A percentile compares a stretch with the other conserved stretches of the same genome.
Evolutionary conservation across 2,888 invertebrate species (phyloP).

Genomic region (Willowsia nigromaculata): DNA sequence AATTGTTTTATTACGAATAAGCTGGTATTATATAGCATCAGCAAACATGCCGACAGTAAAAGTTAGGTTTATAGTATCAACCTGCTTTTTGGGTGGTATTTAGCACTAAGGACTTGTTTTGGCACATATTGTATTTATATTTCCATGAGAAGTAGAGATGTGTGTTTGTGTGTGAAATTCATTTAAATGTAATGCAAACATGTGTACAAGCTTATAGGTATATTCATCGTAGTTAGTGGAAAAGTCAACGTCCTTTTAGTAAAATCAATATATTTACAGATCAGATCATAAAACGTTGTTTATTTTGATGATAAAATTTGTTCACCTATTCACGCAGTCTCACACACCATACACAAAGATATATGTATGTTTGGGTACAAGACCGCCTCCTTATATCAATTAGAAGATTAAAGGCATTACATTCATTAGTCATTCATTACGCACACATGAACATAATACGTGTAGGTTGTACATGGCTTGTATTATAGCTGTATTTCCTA

Average conservation of each 20-base stretch:
- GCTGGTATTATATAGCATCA: no score
- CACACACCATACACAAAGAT: neutral
- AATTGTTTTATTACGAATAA: no score
- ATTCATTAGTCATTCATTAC: neutral
- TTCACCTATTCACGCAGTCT: neutral
- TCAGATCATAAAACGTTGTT: neutral
- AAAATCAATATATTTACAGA: neutral
- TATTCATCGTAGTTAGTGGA: neutral
- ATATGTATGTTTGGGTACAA: neutral
- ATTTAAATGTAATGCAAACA: slow-evolving; percentile 6
- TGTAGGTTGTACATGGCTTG: neutral
- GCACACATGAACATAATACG: neutral
- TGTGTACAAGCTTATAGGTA: neutral
- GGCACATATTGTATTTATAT: no score
- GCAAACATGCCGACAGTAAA: no score
- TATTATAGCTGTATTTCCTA: neutral
- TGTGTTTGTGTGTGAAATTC: neutral
- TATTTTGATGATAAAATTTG: slow-evolving; percentile 9
- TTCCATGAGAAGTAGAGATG: neutral
- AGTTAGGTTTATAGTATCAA: no score
- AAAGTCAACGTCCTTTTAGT: slow-evolving; percentile 46
- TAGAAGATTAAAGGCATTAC: neutral
- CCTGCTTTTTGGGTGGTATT: neutral
- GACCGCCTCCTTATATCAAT: neutral
- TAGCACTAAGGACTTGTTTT: neutral